Conservation (phyloP, 2,113 vertebrate species). For the Microtus ochrogaster region DNA sequence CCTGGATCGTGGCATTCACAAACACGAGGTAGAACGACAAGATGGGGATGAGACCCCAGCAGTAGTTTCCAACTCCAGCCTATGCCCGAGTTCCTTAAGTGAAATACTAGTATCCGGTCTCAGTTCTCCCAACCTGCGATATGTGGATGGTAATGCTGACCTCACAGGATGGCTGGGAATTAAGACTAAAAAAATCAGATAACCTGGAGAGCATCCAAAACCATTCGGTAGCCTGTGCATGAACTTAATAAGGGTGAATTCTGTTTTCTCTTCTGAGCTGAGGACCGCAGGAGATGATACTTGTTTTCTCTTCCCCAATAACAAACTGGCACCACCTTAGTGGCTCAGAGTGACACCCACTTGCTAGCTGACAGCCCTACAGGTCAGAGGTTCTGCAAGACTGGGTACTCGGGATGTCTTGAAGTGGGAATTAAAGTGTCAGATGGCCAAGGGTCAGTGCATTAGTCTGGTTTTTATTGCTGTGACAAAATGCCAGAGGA, state of each 20-base stretch:
- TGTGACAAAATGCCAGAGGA: background rate
- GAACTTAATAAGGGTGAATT: background rate
- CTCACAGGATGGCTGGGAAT: background rate
- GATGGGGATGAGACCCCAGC: background rate
- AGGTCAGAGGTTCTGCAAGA: background rate
- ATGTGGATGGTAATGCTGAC: background rate
- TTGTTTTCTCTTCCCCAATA: background rate
- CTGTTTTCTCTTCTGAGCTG: background rate
- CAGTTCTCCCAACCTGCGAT: background rate
- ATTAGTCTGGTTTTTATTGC: background rate
- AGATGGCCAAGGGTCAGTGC: too few species aligned
- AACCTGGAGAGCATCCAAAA: background rate
- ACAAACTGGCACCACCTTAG: background rate
- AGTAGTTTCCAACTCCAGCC: background rate
- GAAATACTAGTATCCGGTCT: background rate
- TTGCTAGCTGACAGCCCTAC: background rate
- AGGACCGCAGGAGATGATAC: background rate
- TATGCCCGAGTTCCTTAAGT: background rate
- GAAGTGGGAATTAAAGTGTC: too few species aligned
- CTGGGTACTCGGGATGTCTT: rapidly evolving
- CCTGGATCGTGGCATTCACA: background rate
- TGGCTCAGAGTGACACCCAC: background rate
- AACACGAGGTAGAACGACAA: background rate
- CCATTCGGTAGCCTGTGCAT: rapidly evolving
- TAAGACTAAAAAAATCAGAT: background rate